A percentile compares a stretch with the other conserved stretches of the same genome.
Evolutionary conservation across 2,113 vertebrate genomes (phyloP).

Genomic region (Lamprotornis superbus): DNA sequence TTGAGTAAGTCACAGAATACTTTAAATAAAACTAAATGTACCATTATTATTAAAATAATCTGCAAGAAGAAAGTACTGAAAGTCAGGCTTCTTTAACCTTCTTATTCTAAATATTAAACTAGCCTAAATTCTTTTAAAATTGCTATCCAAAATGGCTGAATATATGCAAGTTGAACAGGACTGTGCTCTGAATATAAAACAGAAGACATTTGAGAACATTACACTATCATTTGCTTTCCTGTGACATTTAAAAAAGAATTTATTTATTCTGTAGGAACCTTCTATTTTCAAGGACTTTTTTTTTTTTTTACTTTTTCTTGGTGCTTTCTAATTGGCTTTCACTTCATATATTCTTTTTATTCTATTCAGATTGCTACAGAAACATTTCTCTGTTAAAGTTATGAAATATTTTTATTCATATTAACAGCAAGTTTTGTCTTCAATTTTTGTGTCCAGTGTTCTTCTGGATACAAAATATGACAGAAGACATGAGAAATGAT

Average conservation of each 20-base stretch:
- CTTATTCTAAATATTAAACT: neutral
- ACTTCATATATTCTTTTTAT: neutral
- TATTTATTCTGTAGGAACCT: neutral
- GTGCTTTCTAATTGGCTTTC: neutral
- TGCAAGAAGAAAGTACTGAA: neutral
- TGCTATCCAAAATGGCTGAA: neutral
- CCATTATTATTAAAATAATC: slow-evolving; percentile 22
- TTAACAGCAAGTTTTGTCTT: neutral
- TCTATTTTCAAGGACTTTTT: neutral
- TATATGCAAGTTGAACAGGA: neutral
- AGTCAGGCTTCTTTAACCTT: slow-evolving; percentile 21
- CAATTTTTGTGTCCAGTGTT: neutral
- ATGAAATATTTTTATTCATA: neutral
- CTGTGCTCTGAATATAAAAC: neutral
- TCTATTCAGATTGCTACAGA: neutral
- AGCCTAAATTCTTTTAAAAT: neutral
- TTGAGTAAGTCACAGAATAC: neutral
- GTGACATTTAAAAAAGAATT: neutral
- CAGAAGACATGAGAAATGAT: neutral
- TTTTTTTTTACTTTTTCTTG: neutral
- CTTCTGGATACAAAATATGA: neutral
- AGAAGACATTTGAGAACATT: neutral
- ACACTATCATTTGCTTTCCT: neutral
- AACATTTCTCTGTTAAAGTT: neutral
- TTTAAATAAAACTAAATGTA: slow-evolving; percentile 1